Base-by-base conservation (phyloP, 2,113 vertebrate species). In the Tenrec ecaudatus region DNA sequence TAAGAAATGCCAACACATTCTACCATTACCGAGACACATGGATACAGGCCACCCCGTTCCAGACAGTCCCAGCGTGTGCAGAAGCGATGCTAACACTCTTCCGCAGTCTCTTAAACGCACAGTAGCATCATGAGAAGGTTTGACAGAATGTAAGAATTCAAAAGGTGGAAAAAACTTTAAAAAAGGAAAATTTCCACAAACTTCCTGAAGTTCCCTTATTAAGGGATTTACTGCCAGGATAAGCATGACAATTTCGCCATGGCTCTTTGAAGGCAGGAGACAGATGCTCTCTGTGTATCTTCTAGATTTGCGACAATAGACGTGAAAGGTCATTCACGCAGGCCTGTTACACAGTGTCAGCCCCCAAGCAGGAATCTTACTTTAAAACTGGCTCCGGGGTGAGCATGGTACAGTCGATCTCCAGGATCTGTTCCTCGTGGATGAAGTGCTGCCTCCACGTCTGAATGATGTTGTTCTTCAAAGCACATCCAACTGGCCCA, bases 341-440 rank as follows among this genome's bases (percentile, higher is more conserved):
- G 6, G 25, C 14, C 15, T 29, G 47, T 53, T 79, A 47, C 75
- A 77, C 40, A 58, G 71, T 58, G 22, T 66, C 29, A 36, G 23
- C 19, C 77, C 15, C 33, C 4, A 69, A 93, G 77, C 4, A 86
- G 22, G 31, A 38, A 27, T n/a, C 98, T 95, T 98, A 99, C 99
- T 99, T 99, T 94, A 99, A 98, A 90, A 99, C 99, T 0, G 99
- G 89, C 91, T 99, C 99, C 0, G 99, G 99, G 0, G 99, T 99
- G 64, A 99, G 98, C 99, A 99, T 99, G 94, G 99, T 99, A 97
- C 99, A 99, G 97, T 99, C 99, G 0, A 99, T 99, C 98, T 99
- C 99, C 92, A 99, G 97, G 93, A 99, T 99, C 96, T 99, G 99
- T 94, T 99, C 99, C 92, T 99, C 99, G 89, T 99, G 99, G 96